A percentile compares a stretch with the other conserved stretches of the same genome.
Conservation (phyloP, 2,797 vertebrate genomes). For the Leptodactylus fallax region DNA sequence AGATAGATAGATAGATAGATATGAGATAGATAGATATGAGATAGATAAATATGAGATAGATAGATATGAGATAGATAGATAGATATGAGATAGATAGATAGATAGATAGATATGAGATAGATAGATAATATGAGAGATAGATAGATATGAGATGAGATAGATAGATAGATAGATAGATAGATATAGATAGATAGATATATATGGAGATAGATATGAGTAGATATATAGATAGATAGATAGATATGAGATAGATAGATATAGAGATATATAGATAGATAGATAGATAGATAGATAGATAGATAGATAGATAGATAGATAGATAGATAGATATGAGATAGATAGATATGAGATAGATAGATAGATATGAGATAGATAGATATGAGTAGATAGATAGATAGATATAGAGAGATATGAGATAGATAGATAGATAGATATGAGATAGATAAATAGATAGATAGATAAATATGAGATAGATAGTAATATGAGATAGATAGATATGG, state of each 20-base stretch:
- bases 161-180: background rate
- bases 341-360: too few relatives aligned
- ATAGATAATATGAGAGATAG: background rate
- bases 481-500: background rate
- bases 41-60: too few relatives aligned
- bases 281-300: constrained; percentile 17
- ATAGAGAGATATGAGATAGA: background rate
- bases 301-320: constrained; percentile 65
- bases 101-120: background rate
- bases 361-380: too few relatives aligned
- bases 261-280: background rate
- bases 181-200: constrained; percentile 8
- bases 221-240: too few relatives aligned
- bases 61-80: too few relatives aligned
- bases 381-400: too few relatives aligned
- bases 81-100: too few relatives aligned
- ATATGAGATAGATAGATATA: too few relatives aligned
- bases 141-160: background rate
- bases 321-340: constrained; percentile 69
- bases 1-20: too few relatives aligned
- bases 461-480: background rate
- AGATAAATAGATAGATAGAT: too few relatives aligned
- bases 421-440: background rate
- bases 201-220: too few relatives aligned
- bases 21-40: too few relatives aligned